Base-by-base conservation (phyloP, 2,797 vertebrate species). In the Dendrocincla tyrannina region DNA sequence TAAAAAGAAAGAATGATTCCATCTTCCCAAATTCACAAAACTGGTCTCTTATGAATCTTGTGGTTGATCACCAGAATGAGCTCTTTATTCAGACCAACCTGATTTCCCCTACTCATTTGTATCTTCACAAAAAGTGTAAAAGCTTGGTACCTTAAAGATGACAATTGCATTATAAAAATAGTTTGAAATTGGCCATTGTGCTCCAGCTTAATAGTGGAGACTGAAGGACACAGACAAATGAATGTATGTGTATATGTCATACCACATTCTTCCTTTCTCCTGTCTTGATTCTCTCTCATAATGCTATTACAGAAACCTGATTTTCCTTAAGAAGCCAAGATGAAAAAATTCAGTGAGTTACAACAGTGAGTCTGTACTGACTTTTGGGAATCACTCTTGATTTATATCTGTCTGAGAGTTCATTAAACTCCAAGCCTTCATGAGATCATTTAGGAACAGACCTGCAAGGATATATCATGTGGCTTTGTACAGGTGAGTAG, bases 381-480 rank as follows among this genome's bases (percentile, higher is more conserved):
- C 53, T 78, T 75, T 80, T 41, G 66, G 85, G 63, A 92, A 69
- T 90, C 25, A 46, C 44, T 91, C 47, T 59, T 84, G 42, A 89
- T 95, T 86, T 84, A 13, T 75, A 73, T 83, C 87, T 78, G 24
- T 58, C 58, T 82, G 83, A 76, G 63, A 85, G 50, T 93, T 94
- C 93, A 88, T 94, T 94, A 93, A 95, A 89, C 62, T 81, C 30
- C 59, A 39, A 69, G 55, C 19, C 42, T 84, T 85, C 77, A 69
- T 84, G 70, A 79, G 23, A 88, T 73, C 9, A 24, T 81, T 83
- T 88, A 86, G 32, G 35, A 62, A 39, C 39, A 78, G 35, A 47
- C 46, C 42, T 88, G 28, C 63, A 74, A 95, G 33, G 55, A 58
- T 37, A 13, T 55, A 56, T 5, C 32, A 17, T 24, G n/a, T 91